Percentiles rank a stretch among this genome's conserved stretches.
phyloP scores from a whole-genome alignment of 1,140 invertebrate species.

The Halictus rubicundus region DNA sequence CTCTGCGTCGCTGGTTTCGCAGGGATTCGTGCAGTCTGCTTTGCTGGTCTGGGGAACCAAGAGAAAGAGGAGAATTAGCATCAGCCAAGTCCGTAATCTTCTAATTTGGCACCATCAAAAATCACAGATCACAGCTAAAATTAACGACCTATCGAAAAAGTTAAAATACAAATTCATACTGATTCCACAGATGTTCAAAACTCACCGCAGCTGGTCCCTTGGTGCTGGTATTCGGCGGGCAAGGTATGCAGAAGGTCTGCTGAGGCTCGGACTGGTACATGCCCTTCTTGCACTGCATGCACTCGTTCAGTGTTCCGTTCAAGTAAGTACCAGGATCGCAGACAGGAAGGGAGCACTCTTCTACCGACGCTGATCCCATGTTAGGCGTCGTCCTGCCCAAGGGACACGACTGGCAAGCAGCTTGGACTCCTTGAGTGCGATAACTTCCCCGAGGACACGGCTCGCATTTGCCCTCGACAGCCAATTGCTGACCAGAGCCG shows the following conservation, averaged over 20 bases:
- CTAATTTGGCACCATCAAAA: too few species aligned
- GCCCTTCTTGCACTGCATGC: slow-evolving; percentile 93
- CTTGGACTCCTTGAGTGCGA: slow-evolving; percentile 92
- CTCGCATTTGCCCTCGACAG: slow-evolving; percentile 93
- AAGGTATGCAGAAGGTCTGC: slow-evolving; percentile 92
- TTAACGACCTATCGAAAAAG: too few species aligned
- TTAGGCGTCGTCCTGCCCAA: slow-evolving; percentile 92
- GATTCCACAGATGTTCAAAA: too few species aligned
- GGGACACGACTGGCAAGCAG: slow-evolving; percentile 94
- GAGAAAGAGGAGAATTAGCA: not conserved
- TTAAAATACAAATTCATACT: too few species aligned
- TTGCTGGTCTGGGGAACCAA: slow-evolving; percentile 83
- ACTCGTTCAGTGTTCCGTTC: slow-evolving; percentile 91
- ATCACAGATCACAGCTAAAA: too few species aligned
- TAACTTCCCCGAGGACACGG: slow-evolving; percentile 95
- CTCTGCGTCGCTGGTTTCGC: slow-evolving; percentile 90
- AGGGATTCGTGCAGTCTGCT: slow-evolving; percentile 95
- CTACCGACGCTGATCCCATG: slow-evolving; percentile 89
- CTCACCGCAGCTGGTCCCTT: slow-evolving; percentile 89
- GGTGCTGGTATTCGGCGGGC: slow-evolving; percentile 96
- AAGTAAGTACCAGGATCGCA: slow-evolving; percentile 92
- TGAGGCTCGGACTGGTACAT: slow-evolving; percentile 96
- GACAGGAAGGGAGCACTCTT: slow-evolving; percentile 95
- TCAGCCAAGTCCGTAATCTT: too few species aligned
- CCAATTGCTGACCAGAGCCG: slow-evolving; percentile 93